Evolutionary conservation across 2,113 vertebrate genomes (phyloP).

Genomic region (Scalopus aquaticus): DNA sequence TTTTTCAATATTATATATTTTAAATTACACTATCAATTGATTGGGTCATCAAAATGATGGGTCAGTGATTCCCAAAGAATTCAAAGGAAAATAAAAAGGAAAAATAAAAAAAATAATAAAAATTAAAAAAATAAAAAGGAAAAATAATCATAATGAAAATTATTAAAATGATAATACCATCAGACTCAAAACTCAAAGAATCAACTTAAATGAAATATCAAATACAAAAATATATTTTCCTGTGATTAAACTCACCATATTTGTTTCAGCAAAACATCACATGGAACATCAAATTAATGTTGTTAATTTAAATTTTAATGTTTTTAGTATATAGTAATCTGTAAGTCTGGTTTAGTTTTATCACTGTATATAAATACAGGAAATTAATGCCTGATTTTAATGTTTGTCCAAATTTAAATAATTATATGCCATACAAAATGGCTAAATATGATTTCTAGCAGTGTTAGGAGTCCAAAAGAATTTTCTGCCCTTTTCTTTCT

Average conservation of each 20-base stretch:
- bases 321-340: conserved; percentile 65
- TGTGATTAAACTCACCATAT: conserved; percentile 16
- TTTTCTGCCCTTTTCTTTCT: background rate
- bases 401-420: conserved; percentile 63
- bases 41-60: conserved; percentile 43
- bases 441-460: conserved; percentile 52
- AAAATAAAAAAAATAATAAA: conserved; percentile 66
- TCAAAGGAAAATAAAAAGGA: no score
- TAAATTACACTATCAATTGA: conserved; percentile 35
- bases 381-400: conserved; percentile 68
- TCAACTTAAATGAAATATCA: conserved; percentile 45
- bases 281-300: conserved; percentile 60
- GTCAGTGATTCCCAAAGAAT: conserved; percentile 38
- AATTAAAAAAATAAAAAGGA: conserved; percentile 54
- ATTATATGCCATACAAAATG: conserved; percentile 33
- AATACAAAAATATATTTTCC: conserved; percentile 47
- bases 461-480: conserved; percentile 18
- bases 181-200: conserved; percentile 54
- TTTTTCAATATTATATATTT: conserved; percentile 20
- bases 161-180: conserved; percentile 51
- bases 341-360: conserved; percentile 65
- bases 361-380: conserved; percentile 54
- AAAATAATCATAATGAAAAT: conserved; percentile 63
- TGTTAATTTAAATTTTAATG: conserved; percentile 66
- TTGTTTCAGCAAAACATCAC: conserved; percentile 40